These are phyloP conservation scores for Lepidocyrtoides sp. DNA, from an alignment of 2,888 invertebrate genomes.

Conservation along the genomic window DNA sequence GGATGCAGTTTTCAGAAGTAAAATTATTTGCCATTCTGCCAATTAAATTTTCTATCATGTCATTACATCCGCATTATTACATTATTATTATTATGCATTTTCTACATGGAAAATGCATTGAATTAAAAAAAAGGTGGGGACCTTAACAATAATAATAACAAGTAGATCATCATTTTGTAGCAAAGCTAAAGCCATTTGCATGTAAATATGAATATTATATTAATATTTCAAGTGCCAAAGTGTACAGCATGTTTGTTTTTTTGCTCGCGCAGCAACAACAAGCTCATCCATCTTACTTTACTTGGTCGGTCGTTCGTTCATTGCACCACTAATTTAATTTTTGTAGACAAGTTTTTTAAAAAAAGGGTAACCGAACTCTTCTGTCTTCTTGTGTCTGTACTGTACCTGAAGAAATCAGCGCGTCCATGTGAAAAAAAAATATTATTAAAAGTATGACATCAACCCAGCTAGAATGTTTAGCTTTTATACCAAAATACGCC, in stretches of 20 bases:
- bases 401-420: neutral
- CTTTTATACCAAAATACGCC: too few species aligned
- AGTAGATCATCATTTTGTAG: too few species aligned
- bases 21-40: neutral
- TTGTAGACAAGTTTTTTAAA: neutral
- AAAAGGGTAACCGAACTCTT: neutral
- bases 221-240: too few species aligned
- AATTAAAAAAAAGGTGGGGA: too few species aligned
- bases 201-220: too few species aligned
- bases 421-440: neutral
- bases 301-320: neutral
- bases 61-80: slow-evolving; percentile 69
- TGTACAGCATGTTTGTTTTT: too few species aligned
- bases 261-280: too few species aligned
- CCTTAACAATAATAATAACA: too few species aligned
- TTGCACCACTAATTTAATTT: slow-evolving; percentile 10
- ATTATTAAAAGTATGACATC: neutral
- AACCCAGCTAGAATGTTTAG: neutral
- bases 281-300: neutral
- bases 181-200: too few species aligned
- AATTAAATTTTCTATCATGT: slow-evolving; percentile 63
- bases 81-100: too few species aligned
- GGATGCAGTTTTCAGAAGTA: neutral
- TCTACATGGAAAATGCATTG: too few species aligned
- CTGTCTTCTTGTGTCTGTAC: too few species aligned